Evolutionary conservation across 2,888 invertebrate genomes (phyloP), one percentile per base, ranked within the genome.

Genomic region (Zonitis immaculata): DNA sequence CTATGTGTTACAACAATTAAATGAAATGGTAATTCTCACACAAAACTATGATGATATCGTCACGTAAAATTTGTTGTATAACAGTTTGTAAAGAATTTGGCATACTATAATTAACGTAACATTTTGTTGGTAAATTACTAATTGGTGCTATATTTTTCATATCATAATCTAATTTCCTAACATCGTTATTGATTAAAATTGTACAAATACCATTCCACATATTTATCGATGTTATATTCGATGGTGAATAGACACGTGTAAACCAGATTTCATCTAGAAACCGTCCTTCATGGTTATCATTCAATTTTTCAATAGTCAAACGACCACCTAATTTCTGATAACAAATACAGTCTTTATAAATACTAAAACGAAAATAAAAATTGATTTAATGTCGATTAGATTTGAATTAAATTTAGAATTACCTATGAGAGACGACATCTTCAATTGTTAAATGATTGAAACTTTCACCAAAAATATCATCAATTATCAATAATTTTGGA

Each of bases 131-230:
- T n/a, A 42, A 53, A 32, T 54, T 61, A 18, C 56, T 56, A 60
- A 71, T 66, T 9, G 71, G 67, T 5, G 66, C 61, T 6, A 68
- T 55, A 25, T 65, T 66, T 44, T 65, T 60, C 3, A 58, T 54
- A 47, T 68, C 63, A 53, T 73, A 75, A 45, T 68, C 65, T 2
- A 75, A 56, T 28, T 66, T 65, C 54, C 70, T 70, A 3, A 76
- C 69, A 52, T 71, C 71, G 47, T 71, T 70, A 50, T 73, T 71
- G 22, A 75, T 68, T 12, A 76, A 53, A 48, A 75, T 66, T 0
- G 73, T 71, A 49, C 75, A 75, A 9, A 70, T 63, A 6, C 71
- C 73, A 45, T 73, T 68, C 73, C 73, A 74, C 61, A 76, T 70
- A 49, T 71, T 71, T 50, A 73, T 63, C 35, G 71, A 69, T 0